Percentiles rank a stretch among this genome's conserved stretches.
Evolutionary conservation across 2,888 invertebrate species (phyloP).

Genomic region (Liopterus haemorrhoidalis): DNA sequence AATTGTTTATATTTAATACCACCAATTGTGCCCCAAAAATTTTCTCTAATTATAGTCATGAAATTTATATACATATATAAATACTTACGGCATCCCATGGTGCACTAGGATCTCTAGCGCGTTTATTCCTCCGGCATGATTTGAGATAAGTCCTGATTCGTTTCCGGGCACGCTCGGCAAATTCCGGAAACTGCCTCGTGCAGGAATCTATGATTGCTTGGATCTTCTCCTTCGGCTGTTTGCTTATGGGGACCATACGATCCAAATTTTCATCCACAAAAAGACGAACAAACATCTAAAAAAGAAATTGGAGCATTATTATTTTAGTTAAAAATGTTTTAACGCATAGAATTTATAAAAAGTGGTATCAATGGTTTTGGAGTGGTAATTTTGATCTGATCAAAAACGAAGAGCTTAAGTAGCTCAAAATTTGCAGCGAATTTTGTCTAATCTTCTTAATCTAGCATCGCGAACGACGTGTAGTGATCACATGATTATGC

Average conservation of each 20-base stretch:
- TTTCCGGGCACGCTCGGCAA: conserved; percentile 90
- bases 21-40: no score
- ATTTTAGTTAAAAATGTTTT: not conserved
- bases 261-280: conserved; percentile 97
- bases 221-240: conserved; percentile 96
- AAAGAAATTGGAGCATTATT: conserved; percentile 23
- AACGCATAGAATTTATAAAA: not conserved
- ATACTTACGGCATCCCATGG: conserved; percentile 82
- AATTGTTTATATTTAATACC: no score
- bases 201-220: conserved; percentile 97
- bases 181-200: conserved; percentile 93
- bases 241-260: conserved; percentile 93
- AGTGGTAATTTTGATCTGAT: no score
- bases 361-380: no score
- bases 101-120: conserved; percentile 74
- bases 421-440: no score
- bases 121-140: conserved; percentile 90
- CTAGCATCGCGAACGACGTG: no score
- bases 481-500: no score
- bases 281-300: conserved; percentile 93
- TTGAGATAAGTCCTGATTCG: conserved; percentile 92
- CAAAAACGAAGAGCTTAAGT: no score
- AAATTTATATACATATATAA: conserved; percentile 9
- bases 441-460: no score
- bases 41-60: not conserved